phyloP scores from a whole-genome alignment of 2,113 vertebrate genomes.

The Pterocles burchelli region DNA sequence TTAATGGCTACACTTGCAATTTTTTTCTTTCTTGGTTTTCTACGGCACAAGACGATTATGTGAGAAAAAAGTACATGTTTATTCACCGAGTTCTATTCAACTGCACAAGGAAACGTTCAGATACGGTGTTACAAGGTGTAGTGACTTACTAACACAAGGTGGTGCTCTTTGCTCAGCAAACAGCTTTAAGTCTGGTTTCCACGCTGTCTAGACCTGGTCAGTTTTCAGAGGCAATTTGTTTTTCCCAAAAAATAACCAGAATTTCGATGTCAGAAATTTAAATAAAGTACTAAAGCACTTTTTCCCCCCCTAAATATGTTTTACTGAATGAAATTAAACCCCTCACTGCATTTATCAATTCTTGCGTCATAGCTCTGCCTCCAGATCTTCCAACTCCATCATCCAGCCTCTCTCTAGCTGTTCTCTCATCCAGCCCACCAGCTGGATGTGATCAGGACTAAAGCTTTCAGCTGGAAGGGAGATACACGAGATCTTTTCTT shows the following conservation, averaged over 20 bases:
- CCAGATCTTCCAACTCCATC: not conserved
- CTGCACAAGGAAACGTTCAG: fast-evolving
- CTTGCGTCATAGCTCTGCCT: not conserved
- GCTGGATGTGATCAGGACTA: not conserved
- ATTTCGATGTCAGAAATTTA: not conserved
- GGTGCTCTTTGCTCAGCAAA: constrained; percentile 80
- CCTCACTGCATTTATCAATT: not conserved
- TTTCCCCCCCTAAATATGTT: fast-evolving
- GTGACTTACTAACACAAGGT: constrained; percentile 72
- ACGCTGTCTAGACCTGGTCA: not conserved
- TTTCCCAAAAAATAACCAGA: not conserved
- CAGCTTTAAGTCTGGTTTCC: not conserved
- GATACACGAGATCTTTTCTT: not conserved
- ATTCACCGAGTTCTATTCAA: not conserved
- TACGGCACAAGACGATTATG: not conserved
- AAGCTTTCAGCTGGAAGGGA: not conserved
- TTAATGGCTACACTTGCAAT: not conserved
- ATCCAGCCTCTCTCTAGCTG: not conserved
- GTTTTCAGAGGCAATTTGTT: not conserved
- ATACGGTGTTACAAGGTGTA: not conserved
- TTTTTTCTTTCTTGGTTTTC: not conserved
- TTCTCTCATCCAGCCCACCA: not conserved
- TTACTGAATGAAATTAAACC: not conserved
- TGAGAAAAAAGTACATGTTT: not conserved
- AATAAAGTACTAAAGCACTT: not conserved